Base-by-base conservation (phyloP, 1,140 invertebrate species). In the Gryllus bimaculatus region DNA sequence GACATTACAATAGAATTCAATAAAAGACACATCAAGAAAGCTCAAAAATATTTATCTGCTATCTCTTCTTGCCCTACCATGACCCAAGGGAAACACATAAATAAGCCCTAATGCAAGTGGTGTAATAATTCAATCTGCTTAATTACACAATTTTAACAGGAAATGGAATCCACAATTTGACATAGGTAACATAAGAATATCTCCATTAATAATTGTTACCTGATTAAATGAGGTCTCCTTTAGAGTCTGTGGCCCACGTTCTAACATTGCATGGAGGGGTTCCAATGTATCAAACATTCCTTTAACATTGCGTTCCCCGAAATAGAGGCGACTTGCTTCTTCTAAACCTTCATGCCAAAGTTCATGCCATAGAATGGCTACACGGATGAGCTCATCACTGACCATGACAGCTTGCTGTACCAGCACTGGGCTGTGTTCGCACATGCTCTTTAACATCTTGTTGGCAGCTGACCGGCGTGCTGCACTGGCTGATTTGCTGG, bases 321-420 rank as follows among this genome's bases (percentile, higher is more conserved):
- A 99, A 84, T 98, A 99, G 8, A 99, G 88, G 80, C 95, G 87
- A 15, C 96, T 98, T 0, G 98, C 98, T 88, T 99, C 98, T 85
- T 99, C 98, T 10, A 99, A 85, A 0, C 96, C 97, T 86, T 99
- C 98, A 85, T 99, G 96, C 98, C 98, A 99, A 81, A 98, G 92
- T 85, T 99, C 98, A 85, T 99, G 98, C 98, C 98, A 99, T 3
- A 99, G 86, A 80, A 99, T 99, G 8, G 98, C 98, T 0, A 99
- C 97, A 79, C 98, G 89, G 77, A 99, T 99, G 39, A 99, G 87
- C 85, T 99, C 98, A 83, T 99, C 97, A 81, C 96, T 98, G 47
- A 92, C 92, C 88, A 92, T 93, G 82, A 96, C 90, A 0, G 96
- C 97, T 85, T 99, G 96, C 82, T 95, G 92, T 0, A 99, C 98